phyloP scores from a whole-genome alignment of 2,888 invertebrate genomes.

The Epirrita christyi region DNA sequence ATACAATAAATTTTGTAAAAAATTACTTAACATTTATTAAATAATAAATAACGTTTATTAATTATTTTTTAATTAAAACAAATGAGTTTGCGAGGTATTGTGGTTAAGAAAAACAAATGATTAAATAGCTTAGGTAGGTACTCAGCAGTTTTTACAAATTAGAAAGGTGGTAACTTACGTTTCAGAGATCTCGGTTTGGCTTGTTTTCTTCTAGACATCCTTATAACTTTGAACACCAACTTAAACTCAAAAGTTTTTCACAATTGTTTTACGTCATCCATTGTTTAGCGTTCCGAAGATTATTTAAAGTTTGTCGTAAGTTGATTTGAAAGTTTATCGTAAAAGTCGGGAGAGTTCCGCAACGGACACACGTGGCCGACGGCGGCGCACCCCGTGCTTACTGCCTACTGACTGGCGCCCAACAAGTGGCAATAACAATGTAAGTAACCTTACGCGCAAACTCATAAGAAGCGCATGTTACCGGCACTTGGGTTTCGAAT shows the following conservation, averaged over 20 bases:
- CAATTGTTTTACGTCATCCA: conserved; percentile 1
- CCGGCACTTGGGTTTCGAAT: conserved; percentile 30
- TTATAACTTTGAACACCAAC: conserved; percentile 28
- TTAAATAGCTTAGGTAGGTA: too few relatives aligned
- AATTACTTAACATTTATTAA: too few relatives aligned
- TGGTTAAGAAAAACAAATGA: too few relatives aligned
- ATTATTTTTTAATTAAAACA: too few relatives aligned
- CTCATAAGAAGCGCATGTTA: conserved; percentile 57
- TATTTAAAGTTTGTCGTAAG: conserved; percentile 3
- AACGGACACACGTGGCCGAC: conserved; percentile 57
- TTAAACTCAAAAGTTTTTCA: conserved; percentile 6
- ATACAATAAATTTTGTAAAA: too few relatives aligned
- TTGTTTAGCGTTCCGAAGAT: conserved; percentile 1
- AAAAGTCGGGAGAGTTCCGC: conserved; percentile 45
- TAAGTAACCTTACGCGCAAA: conserved; percentile 76
- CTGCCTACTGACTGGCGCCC: conserved; percentile 78
- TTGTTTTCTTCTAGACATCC: conserved; percentile 89
- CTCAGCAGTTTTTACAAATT: too few relatives aligned
- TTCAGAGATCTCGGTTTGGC: conserved; percentile 89
- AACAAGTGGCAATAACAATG: conserved; percentile 82
- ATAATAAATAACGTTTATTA: too few relatives aligned
- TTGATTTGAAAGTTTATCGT: conserved; percentile 61
- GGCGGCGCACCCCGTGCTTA: conserved; percentile 74
- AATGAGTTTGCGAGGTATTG: too few relatives aligned
- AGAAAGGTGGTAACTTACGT: conserved; percentile 78